These are phyloP conservation scores for Heliothis peltigera DNA, from an alignment of 2,888 invertebrate species.

Conservation along the genomic window DNA sequence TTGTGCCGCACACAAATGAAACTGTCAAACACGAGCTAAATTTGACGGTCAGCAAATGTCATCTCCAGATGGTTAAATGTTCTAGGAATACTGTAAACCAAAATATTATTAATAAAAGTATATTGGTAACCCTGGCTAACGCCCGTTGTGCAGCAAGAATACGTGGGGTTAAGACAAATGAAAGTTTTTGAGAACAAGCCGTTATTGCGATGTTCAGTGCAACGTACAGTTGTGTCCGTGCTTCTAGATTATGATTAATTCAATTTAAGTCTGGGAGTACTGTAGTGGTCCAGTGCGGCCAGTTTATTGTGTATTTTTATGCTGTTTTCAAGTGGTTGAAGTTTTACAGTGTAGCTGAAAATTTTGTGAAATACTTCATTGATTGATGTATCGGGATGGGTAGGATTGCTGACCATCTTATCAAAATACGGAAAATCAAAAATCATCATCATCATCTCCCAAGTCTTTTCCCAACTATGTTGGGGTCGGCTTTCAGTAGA, in stretches of 20 bases:
- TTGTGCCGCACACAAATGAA: no score
- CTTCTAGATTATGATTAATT: constrained; percentile 16
- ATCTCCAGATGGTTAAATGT: no score
- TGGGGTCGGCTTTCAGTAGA: no score
- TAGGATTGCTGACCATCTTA: no score
- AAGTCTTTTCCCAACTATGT: no score
- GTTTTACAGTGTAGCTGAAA: background rate
- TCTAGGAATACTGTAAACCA: no score
- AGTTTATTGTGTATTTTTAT: background rate
- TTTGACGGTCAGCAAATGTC: no score
- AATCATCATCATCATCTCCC: no score
- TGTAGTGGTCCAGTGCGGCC: constrained; percentile 3
- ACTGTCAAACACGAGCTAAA: no score
- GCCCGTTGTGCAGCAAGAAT: constrained; percentile 59
- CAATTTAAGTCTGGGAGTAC: constrained; percentile 15
- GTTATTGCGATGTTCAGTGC: constrained; percentile 52
- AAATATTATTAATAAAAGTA: constrained; percentile 30
- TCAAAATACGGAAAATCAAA: no score
- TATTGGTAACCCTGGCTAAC: constrained; percentile 37
- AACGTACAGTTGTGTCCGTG: constrained; percentile 18
- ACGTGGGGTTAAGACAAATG: constrained; percentile 69
- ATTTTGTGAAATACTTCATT: no score
- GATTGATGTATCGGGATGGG: no score
- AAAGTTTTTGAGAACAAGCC: constrained; percentile 60
- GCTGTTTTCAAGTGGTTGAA: background rate